Percentiles rank a stretch among this genome's conserved stretches.
These are phyloP conservation scores for Melinaea marsaeus DNA, from an alignment of 2,888 invertebrate species.

Conservation along the genomic window DNA sequence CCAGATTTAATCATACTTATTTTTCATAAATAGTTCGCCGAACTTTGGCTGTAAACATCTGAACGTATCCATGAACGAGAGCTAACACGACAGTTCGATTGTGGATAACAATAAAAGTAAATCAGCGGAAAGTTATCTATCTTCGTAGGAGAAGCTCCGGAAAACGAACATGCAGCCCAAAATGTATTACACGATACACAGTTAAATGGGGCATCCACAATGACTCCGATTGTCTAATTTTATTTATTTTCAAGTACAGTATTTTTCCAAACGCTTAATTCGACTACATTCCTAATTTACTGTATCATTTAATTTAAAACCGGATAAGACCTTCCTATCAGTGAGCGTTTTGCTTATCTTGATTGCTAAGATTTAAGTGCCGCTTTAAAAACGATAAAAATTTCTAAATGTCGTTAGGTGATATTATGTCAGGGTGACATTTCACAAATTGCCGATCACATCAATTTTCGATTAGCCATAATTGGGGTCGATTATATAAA, in stretches of 20 bases:
- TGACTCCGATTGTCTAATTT: slow-evolving; percentile 52
- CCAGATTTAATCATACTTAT: neutral
- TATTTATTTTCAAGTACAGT: slow-evolving; percentile 19
- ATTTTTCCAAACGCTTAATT: slow-evolving; percentile 14
- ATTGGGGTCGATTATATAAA: slow-evolving; percentile 37
- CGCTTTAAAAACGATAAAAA: slow-evolving; percentile 32
- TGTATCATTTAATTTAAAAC: slow-evolving; percentile 11
- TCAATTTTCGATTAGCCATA: slow-evolving; percentile 74
- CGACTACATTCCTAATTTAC: slow-evolving; percentile 14
- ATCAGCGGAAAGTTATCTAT: slow-evolving; percentile 77
- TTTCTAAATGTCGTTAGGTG: slow-evolving; percentile 55
- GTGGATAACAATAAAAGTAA: slow-evolving; percentile 76
- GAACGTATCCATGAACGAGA: slow-evolving; percentile 28
- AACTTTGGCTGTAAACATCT: slow-evolving; percentile 19
- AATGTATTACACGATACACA: slow-evolving; percentile 62
- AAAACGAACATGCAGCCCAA: slow-evolving; percentile 60
- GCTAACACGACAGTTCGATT: slow-evolving; percentile 58
- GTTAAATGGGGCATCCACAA: slow-evolving; percentile 64
- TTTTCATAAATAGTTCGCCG: neutral
- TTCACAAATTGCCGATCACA: slow-evolving; percentile 71
- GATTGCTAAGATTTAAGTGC: slow-evolving; percentile 21
- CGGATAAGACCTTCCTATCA: slow-evolving; percentile 11
- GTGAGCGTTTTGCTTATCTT: slow-evolving; percentile 15
- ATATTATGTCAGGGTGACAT: slow-evolving; percentile 68
- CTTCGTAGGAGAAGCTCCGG: slow-evolving; percentile 58